Conservation (phyloP, 1,140 invertebrate species). For the Tetramorium simillimum region DNA sequence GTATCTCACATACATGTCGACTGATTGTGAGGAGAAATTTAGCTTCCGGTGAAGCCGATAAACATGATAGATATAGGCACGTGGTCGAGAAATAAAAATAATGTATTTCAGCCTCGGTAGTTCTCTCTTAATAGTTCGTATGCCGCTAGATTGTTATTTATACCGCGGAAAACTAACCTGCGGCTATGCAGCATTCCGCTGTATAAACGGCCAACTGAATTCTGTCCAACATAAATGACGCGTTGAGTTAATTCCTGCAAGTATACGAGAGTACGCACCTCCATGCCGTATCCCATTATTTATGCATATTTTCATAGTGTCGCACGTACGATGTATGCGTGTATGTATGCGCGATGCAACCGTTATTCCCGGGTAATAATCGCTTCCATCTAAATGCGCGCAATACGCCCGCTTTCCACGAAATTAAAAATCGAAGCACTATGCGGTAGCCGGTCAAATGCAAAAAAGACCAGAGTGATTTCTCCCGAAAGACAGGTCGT, state of each 20-base stretch:
- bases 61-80: not conserved
- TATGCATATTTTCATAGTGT: slow-evolving; percentile 35
- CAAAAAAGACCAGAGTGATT: slow-evolving; percentile 12
- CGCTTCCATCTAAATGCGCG: slow-evolving; percentile 7
- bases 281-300: slow-evolving; percentile 14
- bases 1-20: not conserved
- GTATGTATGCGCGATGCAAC: not conserved
- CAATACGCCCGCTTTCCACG: not conserved
- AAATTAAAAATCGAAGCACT: slow-evolving; percentile 44
- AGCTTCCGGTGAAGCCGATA: not conserved
- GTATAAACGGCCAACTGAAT: slow-evolving; percentile 32
- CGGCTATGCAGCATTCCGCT: slow-evolving; percentile 43
- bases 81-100: slow-evolving; percentile 11
- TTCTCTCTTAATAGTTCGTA: slow-evolving; percentile 33
- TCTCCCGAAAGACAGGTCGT: slow-evolving; percentile 9
- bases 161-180: slow-evolving; percentile 31
- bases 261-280: slow-evolving; percentile 9
- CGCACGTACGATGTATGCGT: not conserved
- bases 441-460: not conserved
- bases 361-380: slow-evolving; percentile 27
- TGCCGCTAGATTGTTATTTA: slow-evolving; percentile 44
- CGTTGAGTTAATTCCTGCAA: slow-evolving; percentile 32
- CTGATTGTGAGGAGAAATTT: not conserved
- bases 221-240: slow-evolving; percentile 47
- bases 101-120: not conserved